Conservation (phyloP, 92 coral and sea anemone species). For the Zoanthus solanderi region DNA sequence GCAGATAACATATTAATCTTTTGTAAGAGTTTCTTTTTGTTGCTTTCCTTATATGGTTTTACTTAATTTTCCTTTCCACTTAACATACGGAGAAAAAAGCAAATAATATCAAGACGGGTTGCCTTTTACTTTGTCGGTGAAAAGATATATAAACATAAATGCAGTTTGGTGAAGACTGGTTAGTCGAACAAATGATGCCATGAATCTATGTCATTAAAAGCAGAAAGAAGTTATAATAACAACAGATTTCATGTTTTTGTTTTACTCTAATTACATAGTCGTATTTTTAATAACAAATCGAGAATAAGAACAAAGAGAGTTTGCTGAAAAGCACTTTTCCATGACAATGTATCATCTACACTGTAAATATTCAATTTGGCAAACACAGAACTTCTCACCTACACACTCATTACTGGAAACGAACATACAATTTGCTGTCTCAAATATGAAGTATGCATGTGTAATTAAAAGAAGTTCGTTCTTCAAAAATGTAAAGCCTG, state of each 20-base stretch:
- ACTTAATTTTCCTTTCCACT: neutral
- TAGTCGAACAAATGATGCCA: neutral
- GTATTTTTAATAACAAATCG: constrained; percentile 16
- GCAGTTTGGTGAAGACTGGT: neutral
- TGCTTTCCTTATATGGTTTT: too few relatives aligned
- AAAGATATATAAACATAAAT: neutral
- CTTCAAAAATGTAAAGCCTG: neutral
- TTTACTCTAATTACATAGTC: constrained; percentile 18
- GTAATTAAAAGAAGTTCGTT: neutral
- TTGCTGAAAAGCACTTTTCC: neutral
- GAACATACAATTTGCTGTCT: constrained; percentile 18
- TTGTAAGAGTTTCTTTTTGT: too few relatives aligned
- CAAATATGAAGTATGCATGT: neutral
- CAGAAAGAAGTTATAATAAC: neutral
- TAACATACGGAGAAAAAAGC: neutral
- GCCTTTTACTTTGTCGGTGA: constrained; percentile 6
- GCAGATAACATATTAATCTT: neutral
- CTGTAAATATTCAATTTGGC: constrained; percentile 18
- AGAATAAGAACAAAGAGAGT: constrained; percentile 4
- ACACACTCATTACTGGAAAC: neutral
- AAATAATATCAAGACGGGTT: neutral
- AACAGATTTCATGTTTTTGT: constrained; percentile 25
- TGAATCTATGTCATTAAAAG: constrained; percentile 5
- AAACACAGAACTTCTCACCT: neutral
- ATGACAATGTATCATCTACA: constrained; percentile 14